A percentile compares a stretch with the other conserved stretches of the same genome.
Conservation (phyloP, 2,797 vertebrate genomes). For the Clarias platycephalus region DNA sequence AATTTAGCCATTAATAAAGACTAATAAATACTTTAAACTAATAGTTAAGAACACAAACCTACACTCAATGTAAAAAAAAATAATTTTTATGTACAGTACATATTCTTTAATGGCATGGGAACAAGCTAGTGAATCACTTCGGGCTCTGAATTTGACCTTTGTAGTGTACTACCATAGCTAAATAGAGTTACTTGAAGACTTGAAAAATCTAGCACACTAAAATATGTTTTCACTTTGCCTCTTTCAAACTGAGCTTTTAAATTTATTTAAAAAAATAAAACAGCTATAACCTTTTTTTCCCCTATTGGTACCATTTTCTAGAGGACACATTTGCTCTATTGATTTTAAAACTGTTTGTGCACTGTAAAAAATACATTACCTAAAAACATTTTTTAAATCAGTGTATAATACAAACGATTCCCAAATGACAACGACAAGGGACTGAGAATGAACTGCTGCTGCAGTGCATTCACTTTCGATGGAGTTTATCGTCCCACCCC, state of each 20-base stretch:
- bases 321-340: background rate
- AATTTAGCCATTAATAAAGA: background rate
- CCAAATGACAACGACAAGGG: no score
- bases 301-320: background rate
- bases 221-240: background rate
- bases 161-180: background rate
- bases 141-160: background rate
- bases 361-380: background rate
- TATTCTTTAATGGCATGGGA: background rate
- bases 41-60: background rate
- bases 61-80: background rate
- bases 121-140: background rate
- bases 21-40: background rate
- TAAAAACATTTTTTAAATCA: background rate
- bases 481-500: constrained; percentile 13
- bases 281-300: background rate
- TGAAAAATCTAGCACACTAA: background rate
- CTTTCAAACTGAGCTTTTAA: background rate
- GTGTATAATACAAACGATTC: background rate
- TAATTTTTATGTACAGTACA: background rate
- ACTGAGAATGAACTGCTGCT: background rate
- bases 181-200: background rate
- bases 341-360: background rate
- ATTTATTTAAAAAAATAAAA: background rate
- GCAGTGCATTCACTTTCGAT: background rate